Evolutionary conservation across 2,113 vertebrate genomes (phyloP), one percentile per base, ranked within the genome.

Genomic region (Psilopsiagon aurifrons): DNA sequence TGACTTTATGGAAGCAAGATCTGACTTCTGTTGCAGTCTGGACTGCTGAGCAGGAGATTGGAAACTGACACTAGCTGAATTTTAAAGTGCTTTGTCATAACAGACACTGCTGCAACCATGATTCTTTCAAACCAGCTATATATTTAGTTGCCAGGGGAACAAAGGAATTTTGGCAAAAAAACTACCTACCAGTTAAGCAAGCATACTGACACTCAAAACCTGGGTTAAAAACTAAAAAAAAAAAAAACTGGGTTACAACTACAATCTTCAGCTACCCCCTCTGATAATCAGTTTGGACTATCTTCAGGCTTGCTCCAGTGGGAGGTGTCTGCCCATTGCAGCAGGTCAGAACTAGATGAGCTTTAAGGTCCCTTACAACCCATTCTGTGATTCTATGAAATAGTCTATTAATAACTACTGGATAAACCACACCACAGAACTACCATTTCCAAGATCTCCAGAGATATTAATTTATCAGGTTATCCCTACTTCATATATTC

Each of bases 91-190:
- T n/a, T 66, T 63, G 29, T 71, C 44, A n/a, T 17, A 10, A 37
- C 31, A 71, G 29, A 11, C 39, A 46, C 13, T 18, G 41, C 35
- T 22, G 10, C 44, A 60, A 41, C 6, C 24, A 13, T 10, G 31
- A 29, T 22, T 70, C 47, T 70, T 73, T 51, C 59, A 57, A 80
- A n/a, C 2, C 29, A 46, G 6, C 9, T 31, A 16, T 9, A 52
- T 0, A 0, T n/a, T 71, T 27, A 79, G 13, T 27, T 62, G 35
- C 57, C 39, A 86, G 57, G 11, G 90, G 2, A 8, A 66, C 80
- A 62, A 1, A 1, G 5, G 15, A 52, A 5, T 63, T 78, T 75
- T 68, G 60, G 35, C 46, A 82, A 49, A 77, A 59, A 17, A 41
- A 5, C 11, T 39, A 33, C 5, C 2, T 3, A 44, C 4, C 17